Base-by-base conservation (phyloP, 2,888 invertebrate species). In the Ophion ellenae region DNA sequence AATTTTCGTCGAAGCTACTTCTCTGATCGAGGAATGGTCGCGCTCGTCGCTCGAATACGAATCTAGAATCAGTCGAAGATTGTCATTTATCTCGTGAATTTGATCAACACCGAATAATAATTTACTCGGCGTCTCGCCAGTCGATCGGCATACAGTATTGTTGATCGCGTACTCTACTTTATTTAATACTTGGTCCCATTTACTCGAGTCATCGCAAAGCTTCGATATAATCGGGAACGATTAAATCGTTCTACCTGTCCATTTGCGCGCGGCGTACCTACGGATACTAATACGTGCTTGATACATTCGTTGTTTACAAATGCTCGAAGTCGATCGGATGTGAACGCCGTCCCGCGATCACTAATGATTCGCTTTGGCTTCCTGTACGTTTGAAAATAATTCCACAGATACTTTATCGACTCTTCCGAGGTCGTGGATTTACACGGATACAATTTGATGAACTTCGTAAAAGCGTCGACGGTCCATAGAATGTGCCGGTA, bases 171-270 rank as follows among this genome's bases (percentile, higher is more conserved):
- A n/a, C n/a, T n/a, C n/a, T n/a, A n/a, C n/a, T n/a, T n/a, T n/a
- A n/a, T n/a, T n/a, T n/a, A n/a, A n/a, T n/a, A n/a, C n/a, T n/a
- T n/a, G n/a, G n/a, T n/a, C n/a, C n/a, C n/a, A n/a, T n/a, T n/a
- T n/a, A n/a, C n/a, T n/a, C n/a, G n/a, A n/a, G n/a, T n/a, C n/a
- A n/a, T n/a, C n/a, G n/a, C 76, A 74, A 28, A 89, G 53, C 83
- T 91, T 91, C 14, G 89, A 83, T 20, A 91, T 63, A 83, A 90
- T 89, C 17, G 88, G 89, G 0, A 88, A 0, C 87, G 83, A 74
- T 91, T 89, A n/a, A 88, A 76, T 36, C 89, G 78, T 53, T 91
- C 90, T 2, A 89, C 86, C 83, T 93, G 91, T 0, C 92, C 91
- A 79, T 92, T 92, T 0, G 91, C 89, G 53, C 91, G 85, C 1